Conservation (phyloP, 2,797 vertebrate genomes). For the Oreochromis mossambicus region DNA sequence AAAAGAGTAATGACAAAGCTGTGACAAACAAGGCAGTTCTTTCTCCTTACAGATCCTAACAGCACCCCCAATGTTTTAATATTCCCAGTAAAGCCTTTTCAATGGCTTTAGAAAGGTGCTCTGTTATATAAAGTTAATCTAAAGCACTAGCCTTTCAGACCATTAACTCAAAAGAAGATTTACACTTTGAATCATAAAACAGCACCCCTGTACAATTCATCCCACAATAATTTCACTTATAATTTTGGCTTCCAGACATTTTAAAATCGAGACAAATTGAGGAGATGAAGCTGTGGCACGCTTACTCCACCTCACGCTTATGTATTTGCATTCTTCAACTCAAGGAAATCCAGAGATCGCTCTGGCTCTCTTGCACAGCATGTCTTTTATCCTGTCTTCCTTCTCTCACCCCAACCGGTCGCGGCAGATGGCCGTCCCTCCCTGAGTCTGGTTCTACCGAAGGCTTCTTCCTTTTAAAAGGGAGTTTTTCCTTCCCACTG, state of each 20-base stretch:
- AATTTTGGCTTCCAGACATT: not conserved
- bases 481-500: not conserved
- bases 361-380: not conserved
- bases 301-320: not conserved
- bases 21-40: not conserved
- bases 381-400: not conserved
- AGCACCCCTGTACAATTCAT: not conserved
- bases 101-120: not conserved
- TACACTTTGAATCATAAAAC: not conserved
- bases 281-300: not conserved
- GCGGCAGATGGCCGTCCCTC: not conserved
- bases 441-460: accelerated
- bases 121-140: not conserved
- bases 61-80: not conserved
- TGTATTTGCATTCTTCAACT: not conserved
- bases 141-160: not conserved
- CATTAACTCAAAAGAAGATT: not conserved
- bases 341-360: not conserved
- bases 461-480: not conserved
- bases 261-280: not conserved
- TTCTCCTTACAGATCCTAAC: not conserved
- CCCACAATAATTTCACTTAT: not conserved
- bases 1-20: not conserved
- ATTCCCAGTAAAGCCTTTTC: not conserved
- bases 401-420: not conserved